Conservation (phyloP, 64 coral and sea anemone species). For the Catalaphyllia jardinei region DNA sequence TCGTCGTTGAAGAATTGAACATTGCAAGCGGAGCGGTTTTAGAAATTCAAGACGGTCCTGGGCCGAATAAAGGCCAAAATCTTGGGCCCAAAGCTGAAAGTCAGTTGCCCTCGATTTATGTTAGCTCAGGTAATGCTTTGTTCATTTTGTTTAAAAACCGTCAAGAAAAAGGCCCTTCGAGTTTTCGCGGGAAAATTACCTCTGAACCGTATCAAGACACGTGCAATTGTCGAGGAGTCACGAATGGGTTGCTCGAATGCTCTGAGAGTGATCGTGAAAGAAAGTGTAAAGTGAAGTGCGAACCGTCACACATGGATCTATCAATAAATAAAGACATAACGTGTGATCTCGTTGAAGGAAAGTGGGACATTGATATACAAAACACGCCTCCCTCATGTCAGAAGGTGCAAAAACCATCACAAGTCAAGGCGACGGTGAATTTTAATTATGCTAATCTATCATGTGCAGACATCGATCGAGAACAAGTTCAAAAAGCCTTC, state of each 20-base stretch:
- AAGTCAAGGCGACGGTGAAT: constrained; percentile 18
- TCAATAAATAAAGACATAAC: constrained; percentile 12
- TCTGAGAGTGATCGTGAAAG: constrained; percentile 5
- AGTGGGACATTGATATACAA: constrained; percentile 29
- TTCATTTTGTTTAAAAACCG: constrained; percentile 24
- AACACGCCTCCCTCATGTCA: not conserved
- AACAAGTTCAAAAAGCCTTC: constrained; percentile 5
- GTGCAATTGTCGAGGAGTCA: constrained; percentile 1
- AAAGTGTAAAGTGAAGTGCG: constrained; percentile 29
- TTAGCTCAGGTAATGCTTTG: constrained; percentile 9
- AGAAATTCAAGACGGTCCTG: constrained; percentile 23
- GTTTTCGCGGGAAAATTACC: constrained; percentile 37
- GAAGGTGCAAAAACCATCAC: constrained; percentile 1
- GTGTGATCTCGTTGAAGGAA: constrained; percentile 18
- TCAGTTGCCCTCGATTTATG: not conserved
- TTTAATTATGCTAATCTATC: constrained; percentile 25
- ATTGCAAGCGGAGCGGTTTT: constrained; percentile 21
- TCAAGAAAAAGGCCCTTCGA: not conserved
- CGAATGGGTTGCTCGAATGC: constrained; percentile 11
- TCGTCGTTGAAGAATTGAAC: constrained; percentile 10
- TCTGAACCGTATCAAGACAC: constrained; percentile 8
- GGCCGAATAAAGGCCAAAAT: not conserved
- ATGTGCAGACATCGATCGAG: not conserved
- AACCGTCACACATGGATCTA: not conserved
- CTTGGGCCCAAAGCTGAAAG: not conserved